phyloP scores from a whole-genome alignment of 2,888 invertebrate genomes.

The Dione juno region DNA sequence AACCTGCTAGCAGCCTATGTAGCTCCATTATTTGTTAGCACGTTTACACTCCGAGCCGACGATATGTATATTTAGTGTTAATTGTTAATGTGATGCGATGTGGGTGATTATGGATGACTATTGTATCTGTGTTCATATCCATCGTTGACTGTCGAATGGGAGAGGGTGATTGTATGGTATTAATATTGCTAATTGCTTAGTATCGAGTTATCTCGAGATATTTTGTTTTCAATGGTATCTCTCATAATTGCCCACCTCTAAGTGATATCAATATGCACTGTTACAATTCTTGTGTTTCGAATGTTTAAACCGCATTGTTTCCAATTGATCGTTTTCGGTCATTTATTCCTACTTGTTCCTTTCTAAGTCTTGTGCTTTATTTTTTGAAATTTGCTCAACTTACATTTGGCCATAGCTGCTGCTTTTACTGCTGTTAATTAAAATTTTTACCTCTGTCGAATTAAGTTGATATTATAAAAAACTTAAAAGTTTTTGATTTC shows the following conservation, averaged over 20 bases:
- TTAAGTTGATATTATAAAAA: neutral
- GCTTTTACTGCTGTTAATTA: constrained; percentile 51
- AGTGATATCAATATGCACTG: constrained; percentile 60
- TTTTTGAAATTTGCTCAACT: constrained; percentile 78
- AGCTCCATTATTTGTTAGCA: too few relatives aligned
- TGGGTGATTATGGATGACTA: constrained; percentile 19
- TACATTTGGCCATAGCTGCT: constrained; percentile 61
- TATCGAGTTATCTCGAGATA: constrained; percentile 23
- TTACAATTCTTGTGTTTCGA: constrained; percentile 64
- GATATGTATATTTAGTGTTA: constrained; percentile 62
- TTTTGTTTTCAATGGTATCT: constrained; percentile 16
- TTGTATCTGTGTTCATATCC: constrained; percentile 19
- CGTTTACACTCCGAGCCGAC: too few relatives aligned
- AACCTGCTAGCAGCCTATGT: too few relatives aligned
- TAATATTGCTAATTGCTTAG: constrained; percentile 22
- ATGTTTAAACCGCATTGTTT: constrained; percentile 70
- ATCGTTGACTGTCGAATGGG: constrained; percentile 15
- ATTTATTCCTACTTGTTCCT: constrained; percentile 78
- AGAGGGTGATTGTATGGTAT: constrained; percentile 16
- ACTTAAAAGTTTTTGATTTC: constrained; percentile 28
- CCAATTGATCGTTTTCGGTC: constrained; percentile 62
- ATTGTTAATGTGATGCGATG: constrained; percentile 65
- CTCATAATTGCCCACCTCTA: constrained; percentile 27
- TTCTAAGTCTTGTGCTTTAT: constrained; percentile 67
- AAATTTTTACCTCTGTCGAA: neutral